Evolutionary conservation across 1,140 invertebrate genomes (phyloP), one percentile per base, ranked within the genome.

Genomic region (Aphelenchoides besseyi): DNA sequence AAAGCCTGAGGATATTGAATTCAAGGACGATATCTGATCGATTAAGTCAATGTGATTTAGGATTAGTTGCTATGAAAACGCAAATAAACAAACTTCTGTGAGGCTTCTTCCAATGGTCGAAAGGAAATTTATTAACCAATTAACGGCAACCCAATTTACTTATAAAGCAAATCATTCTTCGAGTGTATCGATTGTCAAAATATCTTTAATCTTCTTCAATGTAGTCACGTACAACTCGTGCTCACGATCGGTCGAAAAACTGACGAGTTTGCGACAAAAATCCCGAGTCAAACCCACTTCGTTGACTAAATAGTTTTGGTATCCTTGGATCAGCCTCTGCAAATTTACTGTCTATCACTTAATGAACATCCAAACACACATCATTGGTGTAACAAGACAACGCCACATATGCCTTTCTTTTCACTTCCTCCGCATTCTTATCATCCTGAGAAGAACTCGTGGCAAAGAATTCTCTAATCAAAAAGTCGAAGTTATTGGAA

Each of bases 221-320:
- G 30, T 16, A 36, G 16, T n/a, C 2, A 61, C 33, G 30, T 61
- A 61, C 30, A 18, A n/a, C 30, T 61, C 16, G 30, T 61, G 59
- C 30, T 61, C 59, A 2, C 28, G 28, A 63, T 82, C 74, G 30
- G 80, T 83, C 29, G 76, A 52, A 30, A 75, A 76, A 29, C 36
- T 61, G 23, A 80, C 75, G 26, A 82, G 53, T 41, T 79, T 32
- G 32, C 74, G 74, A 74, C 81, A 83, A 70, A 83, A 83, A n/a
- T 84, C 67, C 16, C 71, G 57, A 32, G 71, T 76, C 41, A 83
- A 76, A 28, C 82, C 82, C 32, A 48, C 23, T 48, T 48, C 41
- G 23, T 12, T 23, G 41, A 48, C 41, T 23, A 48, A 23, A 23
- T 16, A 48, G 41, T 16, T 12, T 12, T 23, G 41, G 41, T 48